Percentiles rank a stretch among this genome's conserved stretches.
phyloP scores from a whole-genome alignment of 2,888 invertebrate genomes.

The Entomobrya proxima region DNA sequence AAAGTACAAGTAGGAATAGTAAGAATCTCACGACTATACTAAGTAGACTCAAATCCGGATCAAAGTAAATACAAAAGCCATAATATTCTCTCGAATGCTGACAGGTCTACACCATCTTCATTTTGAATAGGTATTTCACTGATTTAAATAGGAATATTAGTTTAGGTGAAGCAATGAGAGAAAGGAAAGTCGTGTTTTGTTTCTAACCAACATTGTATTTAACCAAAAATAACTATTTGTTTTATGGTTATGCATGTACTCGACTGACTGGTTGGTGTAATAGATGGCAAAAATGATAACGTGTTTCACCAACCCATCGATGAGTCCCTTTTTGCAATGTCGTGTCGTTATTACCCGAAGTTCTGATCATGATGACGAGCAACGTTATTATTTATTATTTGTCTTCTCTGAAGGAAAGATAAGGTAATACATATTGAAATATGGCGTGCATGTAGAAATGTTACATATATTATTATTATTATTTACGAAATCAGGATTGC shows the following conservation, averaged over 20 bases:
- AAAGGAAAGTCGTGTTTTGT: constrained; percentile 28
- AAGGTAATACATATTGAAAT: neutral
- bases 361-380: constrained; percentile 1
- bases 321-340: constrained; percentile 12
- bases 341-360: constrained; percentile 18
- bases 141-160: too few relatives aligned
- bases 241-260: neutral
- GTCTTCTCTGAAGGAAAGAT: neutral
- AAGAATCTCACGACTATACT: constrained; percentile 13
- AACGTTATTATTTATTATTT: constrained; percentile 8
- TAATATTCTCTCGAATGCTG: neutral
- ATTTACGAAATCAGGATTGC: constrained; percentile 1
- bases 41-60: constrained; percentile 42
- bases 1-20: constrained; percentile 13
- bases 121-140: too few relatives aligned
- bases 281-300: constrained; percentile 33
- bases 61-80: neutral
- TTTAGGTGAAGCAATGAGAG: neutral
- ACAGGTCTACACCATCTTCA: neutral
- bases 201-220: neutral
- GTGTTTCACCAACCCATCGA: constrained; percentile 22
- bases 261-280: neutral
- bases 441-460: neutral
- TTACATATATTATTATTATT: neutral
- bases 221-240: constrained; percentile 15